Evolutionary conservation across 2,113 vertebrate species (phyloP).

Genomic region (Aleadryas rufinucha): DNA sequence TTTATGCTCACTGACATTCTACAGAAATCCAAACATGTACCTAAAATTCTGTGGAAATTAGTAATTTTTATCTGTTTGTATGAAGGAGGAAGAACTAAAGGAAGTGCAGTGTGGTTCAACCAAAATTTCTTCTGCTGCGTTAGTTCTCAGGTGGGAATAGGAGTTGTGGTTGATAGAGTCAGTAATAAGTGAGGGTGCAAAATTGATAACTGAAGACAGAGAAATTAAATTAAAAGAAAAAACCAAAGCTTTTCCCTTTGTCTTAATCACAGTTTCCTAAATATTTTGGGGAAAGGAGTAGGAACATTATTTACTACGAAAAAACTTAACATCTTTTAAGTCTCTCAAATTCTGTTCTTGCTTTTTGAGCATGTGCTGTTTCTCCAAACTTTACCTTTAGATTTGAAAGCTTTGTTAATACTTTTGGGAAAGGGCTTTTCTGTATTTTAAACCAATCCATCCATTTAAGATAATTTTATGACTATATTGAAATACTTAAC

Average conservation of each 20-base stretch:
- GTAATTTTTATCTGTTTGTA: not conserved
- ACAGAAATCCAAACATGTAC: not conserved
- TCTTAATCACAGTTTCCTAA: not conserved
- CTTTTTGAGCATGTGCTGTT: not conserved
- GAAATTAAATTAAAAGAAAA: not conserved
- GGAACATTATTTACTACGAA: not conserved
- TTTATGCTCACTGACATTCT: not conserved
- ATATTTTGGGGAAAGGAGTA: not conserved
- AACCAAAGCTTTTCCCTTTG: not conserved
- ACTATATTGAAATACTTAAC: not conserved
- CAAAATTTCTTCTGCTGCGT: not conserved
- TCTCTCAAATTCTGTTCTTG: not conserved
- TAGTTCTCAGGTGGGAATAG: not conserved
- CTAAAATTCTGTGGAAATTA: not conserved
- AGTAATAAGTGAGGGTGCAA: not conserved
- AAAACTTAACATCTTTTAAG: accelerated
- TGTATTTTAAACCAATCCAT: not conserved
- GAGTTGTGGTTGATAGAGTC: not conserved
- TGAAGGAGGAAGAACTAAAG: not conserved
- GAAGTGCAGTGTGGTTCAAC: not conserved
- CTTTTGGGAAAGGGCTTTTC: not conserved
- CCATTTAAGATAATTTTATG: not conserved
- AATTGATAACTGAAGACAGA: not conserved
- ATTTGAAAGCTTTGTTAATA: not conserved
- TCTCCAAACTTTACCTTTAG: not conserved